These are phyloP conservation scores for Carpatolechia fugitivella DNA, from an alignment of 2,888 invertebrate genomes.

Conservation along the genomic window DNA sequence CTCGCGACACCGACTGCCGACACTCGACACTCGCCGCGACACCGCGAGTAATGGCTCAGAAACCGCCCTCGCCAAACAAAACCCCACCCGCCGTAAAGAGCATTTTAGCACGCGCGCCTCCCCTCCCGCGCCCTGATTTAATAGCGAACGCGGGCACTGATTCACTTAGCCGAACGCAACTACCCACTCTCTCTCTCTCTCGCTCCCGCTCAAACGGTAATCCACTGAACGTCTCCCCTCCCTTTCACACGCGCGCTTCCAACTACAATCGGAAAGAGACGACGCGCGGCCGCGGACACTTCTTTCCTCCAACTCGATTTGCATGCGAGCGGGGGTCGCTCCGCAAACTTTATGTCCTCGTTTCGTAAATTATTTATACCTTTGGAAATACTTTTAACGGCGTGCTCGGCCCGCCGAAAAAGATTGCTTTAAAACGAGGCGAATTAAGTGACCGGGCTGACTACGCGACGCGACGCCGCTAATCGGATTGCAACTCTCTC, in stretches of 20 bases:
- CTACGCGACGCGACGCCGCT: slow-evolving; percentile 42
- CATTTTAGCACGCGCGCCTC: slow-evolving; percentile 72
- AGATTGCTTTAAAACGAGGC: slow-evolving; percentile 66
- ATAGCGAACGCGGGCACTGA: slow-evolving; percentile 78
- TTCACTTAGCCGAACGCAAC: slow-evolving; percentile 78
- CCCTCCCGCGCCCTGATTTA: slow-evolving; percentile 75
- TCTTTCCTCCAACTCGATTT: slow-evolving; percentile 76
- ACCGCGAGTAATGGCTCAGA: slow-evolving; percentile 57
- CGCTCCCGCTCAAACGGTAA: slow-evolving; percentile 45
- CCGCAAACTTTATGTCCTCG: slow-evolving; percentile 78
- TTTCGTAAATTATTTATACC: slow-evolving; percentile 77
- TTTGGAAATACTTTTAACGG: slow-evolving; percentile 77
- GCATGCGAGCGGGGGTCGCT: slow-evolving; percentile 73
- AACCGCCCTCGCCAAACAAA: slow-evolving; percentile 78
- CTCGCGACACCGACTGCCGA: slow-evolving; percentile 32
- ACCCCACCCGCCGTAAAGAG: slow-evolving; percentile 76
- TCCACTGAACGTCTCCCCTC: slow-evolving; percentile 35
- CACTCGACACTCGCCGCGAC: slow-evolving; percentile 40
- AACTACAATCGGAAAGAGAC: slow-evolving; percentile 54
- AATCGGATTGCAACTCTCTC: slow-evolving; percentile 45
- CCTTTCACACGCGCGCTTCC: slow-evolving; percentile 35
- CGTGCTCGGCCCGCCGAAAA: slow-evolving; percentile 60
- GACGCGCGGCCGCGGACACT: slow-evolving; percentile 59
- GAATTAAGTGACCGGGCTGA: slow-evolving; percentile 65
- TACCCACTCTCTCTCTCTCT: slow-evolving; percentile 62